Conservation (phyloP, 2,113 vertebrate genomes). For the Apodemus sylvaticus region DNA sequence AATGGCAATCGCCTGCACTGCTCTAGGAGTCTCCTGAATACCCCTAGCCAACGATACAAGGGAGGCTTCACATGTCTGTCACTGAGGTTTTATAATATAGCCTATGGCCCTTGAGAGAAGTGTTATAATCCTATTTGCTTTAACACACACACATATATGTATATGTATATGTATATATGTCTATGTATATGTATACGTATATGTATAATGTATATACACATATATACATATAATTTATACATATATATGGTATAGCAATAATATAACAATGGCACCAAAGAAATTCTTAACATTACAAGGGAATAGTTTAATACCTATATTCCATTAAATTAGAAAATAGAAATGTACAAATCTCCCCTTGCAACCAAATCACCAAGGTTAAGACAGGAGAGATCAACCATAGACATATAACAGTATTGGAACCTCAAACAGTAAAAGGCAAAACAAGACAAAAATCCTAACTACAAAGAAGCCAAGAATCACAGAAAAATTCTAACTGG, state of each 20-base stretch:
- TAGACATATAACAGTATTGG: background rate
- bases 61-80: background rate
- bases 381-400: background rate
- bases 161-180: background rate
- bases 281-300: background rate
- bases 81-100: background rate
- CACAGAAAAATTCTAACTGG: background rate
- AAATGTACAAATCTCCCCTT: background rate
- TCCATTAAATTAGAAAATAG: background rate
- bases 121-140: background rate
- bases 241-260: background rate
- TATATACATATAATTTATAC: no score
- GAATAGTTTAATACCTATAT: background rate
- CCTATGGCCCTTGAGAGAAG: background rate
- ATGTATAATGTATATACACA: background rate
- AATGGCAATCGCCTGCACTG: background rate
- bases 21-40: background rate
- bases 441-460: background rate
- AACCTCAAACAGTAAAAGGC: background rate
- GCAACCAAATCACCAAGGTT: background rate
- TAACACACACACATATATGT: background rate
- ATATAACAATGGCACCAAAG: background rate
- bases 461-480: background rate
- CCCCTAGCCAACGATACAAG: background rate
- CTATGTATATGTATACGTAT: background rate